These are phyloP conservation scores for Ostrea edulis DNA, from an alignment of 1,140 invertebrate species.

Conservation along the genomic window DNA sequence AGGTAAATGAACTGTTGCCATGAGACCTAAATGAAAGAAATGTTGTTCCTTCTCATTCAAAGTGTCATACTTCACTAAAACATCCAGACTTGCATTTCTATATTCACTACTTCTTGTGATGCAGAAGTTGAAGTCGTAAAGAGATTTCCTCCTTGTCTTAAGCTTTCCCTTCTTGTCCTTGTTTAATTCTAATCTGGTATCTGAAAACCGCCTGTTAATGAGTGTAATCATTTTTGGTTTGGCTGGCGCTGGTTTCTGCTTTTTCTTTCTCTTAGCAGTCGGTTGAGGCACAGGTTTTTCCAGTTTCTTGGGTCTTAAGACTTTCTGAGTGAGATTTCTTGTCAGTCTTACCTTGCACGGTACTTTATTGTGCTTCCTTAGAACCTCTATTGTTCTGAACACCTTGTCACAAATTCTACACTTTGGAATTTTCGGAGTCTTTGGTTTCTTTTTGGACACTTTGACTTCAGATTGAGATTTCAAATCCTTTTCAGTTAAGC, in stretches of 20 bases:
- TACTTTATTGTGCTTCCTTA: conserved; percentile 55
- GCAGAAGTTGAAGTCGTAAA: conserved; percentile 42
- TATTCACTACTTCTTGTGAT: conserved; percentile 44
- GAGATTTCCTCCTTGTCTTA: conserved; percentile 40
- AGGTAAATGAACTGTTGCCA: conserved; percentile 6
- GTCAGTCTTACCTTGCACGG: conserved; percentile 55
- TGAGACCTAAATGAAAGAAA: conserved; percentile 54
- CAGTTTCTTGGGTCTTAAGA: conserved; percentile 48
- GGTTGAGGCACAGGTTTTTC: conserved; percentile 9
- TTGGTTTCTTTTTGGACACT: conserved; percentile 24
- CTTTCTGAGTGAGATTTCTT: conserved; percentile 53
- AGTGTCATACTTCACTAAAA: conserved; percentile 42
- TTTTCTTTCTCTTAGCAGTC: conserved; percentile 40
- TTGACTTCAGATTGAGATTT: neutral
- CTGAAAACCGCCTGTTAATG: conserved; percentile 41
- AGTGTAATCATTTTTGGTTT: conserved; percentile 22
- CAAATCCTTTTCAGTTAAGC: neutral
- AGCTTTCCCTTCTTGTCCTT: conserved; percentile 42
- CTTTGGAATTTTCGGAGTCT: conserved; percentile 27
- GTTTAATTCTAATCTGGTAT: conserved; percentile 39
- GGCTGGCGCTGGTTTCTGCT: conserved; percentile 25
- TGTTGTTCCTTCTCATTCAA: conserved; percentile 50
- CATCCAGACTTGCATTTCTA: conserved; percentile 33
- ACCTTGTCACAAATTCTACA: conserved; percentile 52
- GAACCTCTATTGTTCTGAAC: conserved; percentile 46